phyloP scores from a whole-genome alignment of 2,888 invertebrate species.

The Lithosia quadra region DNA sequence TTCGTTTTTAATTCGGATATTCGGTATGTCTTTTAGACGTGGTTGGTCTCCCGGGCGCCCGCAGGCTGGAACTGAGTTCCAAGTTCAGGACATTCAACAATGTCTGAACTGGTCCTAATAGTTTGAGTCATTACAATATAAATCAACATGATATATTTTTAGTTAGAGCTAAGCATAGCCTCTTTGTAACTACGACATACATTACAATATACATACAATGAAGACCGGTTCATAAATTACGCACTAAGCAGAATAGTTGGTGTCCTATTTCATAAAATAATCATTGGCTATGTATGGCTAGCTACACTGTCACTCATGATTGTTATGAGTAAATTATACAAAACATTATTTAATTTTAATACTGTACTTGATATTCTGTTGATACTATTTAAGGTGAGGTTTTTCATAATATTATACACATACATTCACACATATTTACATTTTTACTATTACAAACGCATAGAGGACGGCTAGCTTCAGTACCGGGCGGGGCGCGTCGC shows the following conservation, averaged over 20 bases:
- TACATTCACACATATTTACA: background rate
- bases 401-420: background rate
- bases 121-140: background rate
- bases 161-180: background rate
- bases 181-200: background rate
- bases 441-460: background rate
- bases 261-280: background rate
- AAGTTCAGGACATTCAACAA: background rate
- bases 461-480: background rate
- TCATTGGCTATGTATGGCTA: no score
- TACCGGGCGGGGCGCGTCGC: background rate
- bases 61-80: background rate
- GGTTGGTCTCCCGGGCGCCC: background rate
- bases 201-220: background rate
- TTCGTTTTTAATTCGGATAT: slow-evolving; percentile 13
- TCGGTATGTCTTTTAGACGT: slow-evolving; percentile 14
- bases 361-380: background rate
- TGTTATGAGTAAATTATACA: background rate
- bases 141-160: background rate
- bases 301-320: no score
- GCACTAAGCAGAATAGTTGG: background rate
- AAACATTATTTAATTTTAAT: background rate
- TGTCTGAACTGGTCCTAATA: background rate
- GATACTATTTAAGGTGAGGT: background rate
- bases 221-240: background rate